Evolutionary conservation across 2,113 vertebrate species (phyloP).

Genomic region (Neolamprologus tretocephalus): DNA sequence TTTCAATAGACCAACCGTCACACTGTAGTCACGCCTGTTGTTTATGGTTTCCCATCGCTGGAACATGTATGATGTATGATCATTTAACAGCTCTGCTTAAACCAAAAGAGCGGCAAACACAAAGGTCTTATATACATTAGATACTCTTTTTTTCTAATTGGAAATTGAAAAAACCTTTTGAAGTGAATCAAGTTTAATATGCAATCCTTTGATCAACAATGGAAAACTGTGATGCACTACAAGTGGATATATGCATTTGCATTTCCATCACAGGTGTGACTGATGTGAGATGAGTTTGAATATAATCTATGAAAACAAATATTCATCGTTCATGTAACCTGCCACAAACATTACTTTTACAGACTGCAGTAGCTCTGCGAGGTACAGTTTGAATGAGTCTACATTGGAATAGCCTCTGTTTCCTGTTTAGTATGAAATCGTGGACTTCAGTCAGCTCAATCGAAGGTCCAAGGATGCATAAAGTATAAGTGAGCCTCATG

Average conservation of each 20-base stretch:
- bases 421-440: background rate
- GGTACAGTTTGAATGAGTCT: background rate
- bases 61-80: background rate
- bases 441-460: background rate
- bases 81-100: background rate
- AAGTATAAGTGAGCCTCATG: background rate
- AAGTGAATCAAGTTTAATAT: background rate
- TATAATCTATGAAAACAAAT: constrained; percentile 8
- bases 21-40: constrained; percentile 37
- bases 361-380: background rate
- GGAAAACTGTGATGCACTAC: background rate
- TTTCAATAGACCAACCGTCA: constrained; percentile 52
- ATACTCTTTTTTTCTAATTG: background rate
- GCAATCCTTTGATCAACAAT: background rate
- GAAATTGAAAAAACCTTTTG: background rate
- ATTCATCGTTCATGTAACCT: constrained; percentile 37
- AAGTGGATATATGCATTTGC: background rate
- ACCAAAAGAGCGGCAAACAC: background rate
- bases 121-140: background rate
- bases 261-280: constrained; percentile 26
- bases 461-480: background rate
- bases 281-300: constrained; percentile 50
- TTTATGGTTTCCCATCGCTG: background rate
- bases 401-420: background rate
- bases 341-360: constrained; percentile 1